phyloP scores from a whole-genome alignment of 2,113 vertebrate genomes.

The Triplophysa tibetana region DNA sequence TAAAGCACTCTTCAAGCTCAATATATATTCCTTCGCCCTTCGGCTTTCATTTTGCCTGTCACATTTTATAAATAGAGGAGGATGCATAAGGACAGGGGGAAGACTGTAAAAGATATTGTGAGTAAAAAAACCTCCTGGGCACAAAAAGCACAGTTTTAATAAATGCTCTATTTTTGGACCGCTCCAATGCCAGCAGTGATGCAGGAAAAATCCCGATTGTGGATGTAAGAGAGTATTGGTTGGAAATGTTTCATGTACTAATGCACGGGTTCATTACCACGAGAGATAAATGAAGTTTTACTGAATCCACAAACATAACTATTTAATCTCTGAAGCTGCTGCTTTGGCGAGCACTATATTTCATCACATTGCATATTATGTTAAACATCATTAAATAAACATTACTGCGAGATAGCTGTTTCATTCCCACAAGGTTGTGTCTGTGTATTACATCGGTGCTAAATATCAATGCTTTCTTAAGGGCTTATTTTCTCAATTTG shows the following conservation, averaged over 20 bases:
- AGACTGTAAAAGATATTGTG: slow-evolving; percentile 55
- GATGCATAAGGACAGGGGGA: slow-evolving; percentile 62
- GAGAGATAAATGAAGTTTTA: background rate
- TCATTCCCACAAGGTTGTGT: background rate
- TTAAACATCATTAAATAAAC: too few species aligned
- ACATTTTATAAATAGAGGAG: slow-evolving; percentile 66
- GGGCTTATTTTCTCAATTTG: background rate
- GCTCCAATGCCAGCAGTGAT: slow-evolving; percentile 33
- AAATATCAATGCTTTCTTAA: background rate
- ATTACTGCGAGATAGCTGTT: too few species aligned
- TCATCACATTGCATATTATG: background rate
- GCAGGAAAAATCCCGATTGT: slow-evolving; percentile 22
- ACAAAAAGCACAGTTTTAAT: slow-evolving; percentile 19
- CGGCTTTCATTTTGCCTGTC: slow-evolving; percentile 55
- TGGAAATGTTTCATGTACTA: slow-evolving; percentile 20
- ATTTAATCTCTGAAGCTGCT: slow-evolving; percentile 13
- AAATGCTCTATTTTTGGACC: slow-evolving; percentile 48
- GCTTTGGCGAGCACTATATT: background rate
- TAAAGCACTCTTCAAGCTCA: slow-evolving; percentile 61
- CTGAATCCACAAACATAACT: background rate
- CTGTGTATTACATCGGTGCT: background rate
- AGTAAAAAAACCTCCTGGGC: slow-evolving; percentile 43
- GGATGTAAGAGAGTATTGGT: slow-evolving; percentile 57
- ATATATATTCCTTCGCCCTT: slow-evolving; percentile 67
- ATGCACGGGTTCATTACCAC: slow-evolving; percentile 53